A percentile compares a stretch with the other conserved stretches of the same genome.
Evolutionary conservation across 92 coral and sea anemone genomes (phyloP).

Genomic region (Siderastrea siderea): DNA sequence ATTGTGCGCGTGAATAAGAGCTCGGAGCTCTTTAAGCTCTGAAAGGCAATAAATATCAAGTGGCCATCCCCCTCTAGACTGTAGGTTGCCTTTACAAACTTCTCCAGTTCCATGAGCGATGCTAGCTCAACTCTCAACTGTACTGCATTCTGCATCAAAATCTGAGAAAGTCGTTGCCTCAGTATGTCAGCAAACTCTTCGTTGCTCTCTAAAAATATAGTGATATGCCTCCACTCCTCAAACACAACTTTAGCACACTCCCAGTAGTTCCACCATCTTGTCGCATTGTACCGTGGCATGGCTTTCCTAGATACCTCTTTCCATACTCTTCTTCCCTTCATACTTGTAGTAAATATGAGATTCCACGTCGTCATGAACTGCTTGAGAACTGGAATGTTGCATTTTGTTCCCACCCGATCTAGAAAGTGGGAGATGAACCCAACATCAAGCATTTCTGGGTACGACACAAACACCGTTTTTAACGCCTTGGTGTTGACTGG

Average conservation of each 20-base stretch:
- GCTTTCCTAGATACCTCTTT: slow-evolving; percentile 14
- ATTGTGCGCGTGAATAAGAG: slow-evolving; percentile 34
- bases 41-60: slow-evolving; percentile 15
- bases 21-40: slow-evolving; percentile 13
- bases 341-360: slow-evolving; percentile 15
- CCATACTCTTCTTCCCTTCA: slow-evolving; percentile 9
- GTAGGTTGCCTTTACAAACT: slow-evolving; percentile 10
- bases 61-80: slow-evolving; percentile 18
- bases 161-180: slow-evolving; percentile 20
- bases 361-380: slow-evolving; percentile 20
- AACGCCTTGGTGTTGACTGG: slow-evolving; percentile 13
- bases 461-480: slow-evolving; percentile 11
- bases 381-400: slow-evolving; percentile 16
- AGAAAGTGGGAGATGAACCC: slow-evolving; percentile 9
- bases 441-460: slow-evolving; percentile 21
- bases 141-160: slow-evolving; percentile 32
- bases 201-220: slow-evolving; percentile 43
- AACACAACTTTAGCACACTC: slow-evolving; percentile 55
- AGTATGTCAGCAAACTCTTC: slow-evolving; percentile 45
- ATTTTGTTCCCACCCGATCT: slow-evolving; percentile 12
- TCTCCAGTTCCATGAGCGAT: slow-evolving; percentile 18
- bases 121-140: slow-evolving; percentile 17
- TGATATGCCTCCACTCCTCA: slow-evolving; percentile 51
- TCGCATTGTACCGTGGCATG: slow-evolving; percentile 43
- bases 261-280: slow-evolving; percentile 60